These are phyloP conservation scores for Oryzias woworae DNA, from an alignment of 2,113 vertebrate genomes.

Conservation along the genomic window DNA sequence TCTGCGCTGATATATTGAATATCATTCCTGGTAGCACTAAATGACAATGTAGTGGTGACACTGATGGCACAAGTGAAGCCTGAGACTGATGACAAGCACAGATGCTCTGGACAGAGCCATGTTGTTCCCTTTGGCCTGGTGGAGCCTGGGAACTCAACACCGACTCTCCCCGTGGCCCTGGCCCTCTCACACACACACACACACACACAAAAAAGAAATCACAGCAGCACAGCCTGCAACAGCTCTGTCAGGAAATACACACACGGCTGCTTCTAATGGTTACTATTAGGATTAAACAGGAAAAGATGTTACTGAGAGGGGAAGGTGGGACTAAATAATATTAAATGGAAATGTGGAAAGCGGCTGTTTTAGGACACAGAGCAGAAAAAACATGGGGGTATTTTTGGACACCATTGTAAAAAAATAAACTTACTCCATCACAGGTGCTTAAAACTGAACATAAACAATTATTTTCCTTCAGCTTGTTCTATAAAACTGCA, in stretches of 20 bases:
- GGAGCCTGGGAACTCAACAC: slow-evolving; percentile 57
- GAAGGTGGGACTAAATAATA: slow-evolving; percentile 12
- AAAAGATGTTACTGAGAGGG: slow-evolving; percentile 14
- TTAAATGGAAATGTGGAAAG: background rate
- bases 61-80: slow-evolving; percentile 61
- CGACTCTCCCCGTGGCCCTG: slow-evolving; percentile 51
- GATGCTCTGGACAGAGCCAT: slow-evolving; percentile 60
- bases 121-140: slow-evolving; percentile 60
- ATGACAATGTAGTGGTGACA: slow-evolving; percentile 71
- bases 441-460: too few species aligned
- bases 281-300: slow-evolving; percentile 20
- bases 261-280: slow-evolving; percentile 24
- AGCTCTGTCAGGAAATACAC: slow-evolving; percentile 28
- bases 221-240: slow-evolving; percentile 16
- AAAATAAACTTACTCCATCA: too few species aligned
- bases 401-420: too few species aligned
- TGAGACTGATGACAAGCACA: slow-evolving; percentile 59
- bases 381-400: too few species aligned
- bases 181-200: slow-evolving; percentile 26
- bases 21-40: slow-evolving; percentile 55
- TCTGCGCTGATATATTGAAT: slow-evolving; percentile 47
- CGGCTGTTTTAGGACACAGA: background rate
- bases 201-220: slow-evolving; percentile 6
- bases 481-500: too few species aligned
- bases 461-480: too few species aligned